phyloP scores from a whole-genome alignment of 2,797 vertebrate species.

The Molossus alvarezi region DNA sequence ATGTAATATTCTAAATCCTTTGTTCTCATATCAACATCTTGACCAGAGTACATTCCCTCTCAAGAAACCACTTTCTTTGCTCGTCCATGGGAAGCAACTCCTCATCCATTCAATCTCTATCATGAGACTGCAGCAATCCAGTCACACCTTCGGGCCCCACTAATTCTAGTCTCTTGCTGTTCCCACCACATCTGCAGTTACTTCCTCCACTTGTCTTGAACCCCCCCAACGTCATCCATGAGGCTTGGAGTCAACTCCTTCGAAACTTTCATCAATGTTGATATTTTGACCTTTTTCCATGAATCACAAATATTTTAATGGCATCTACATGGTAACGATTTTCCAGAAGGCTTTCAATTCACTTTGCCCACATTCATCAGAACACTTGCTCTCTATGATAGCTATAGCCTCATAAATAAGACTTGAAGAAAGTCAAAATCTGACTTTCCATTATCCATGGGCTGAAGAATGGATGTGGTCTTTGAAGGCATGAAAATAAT shows the following conservation, averaged over 20 bases:
- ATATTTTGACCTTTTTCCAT: background rate
- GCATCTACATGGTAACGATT: background rate
- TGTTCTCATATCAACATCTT: background rate
- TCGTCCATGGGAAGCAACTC: background rate
- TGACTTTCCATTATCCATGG: background rate
- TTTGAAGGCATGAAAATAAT: background rate
- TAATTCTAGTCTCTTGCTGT: background rate
- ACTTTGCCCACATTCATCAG: background rate
- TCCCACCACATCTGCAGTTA: background rate
- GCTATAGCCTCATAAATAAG: background rate
- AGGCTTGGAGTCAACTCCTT: background rate
- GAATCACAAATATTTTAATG: background rate
- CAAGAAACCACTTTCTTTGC: background rate
- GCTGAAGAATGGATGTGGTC: background rate
- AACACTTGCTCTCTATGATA: background rate
- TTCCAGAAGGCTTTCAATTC: background rate
- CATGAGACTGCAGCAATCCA: background rate
- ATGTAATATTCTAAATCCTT: background rate
- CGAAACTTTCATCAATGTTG: background rate
- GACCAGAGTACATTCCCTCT: background rate
- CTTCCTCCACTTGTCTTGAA: background rate
- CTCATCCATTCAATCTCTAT: background rate
- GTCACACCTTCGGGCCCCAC: background rate
- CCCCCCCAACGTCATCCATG: background rate
- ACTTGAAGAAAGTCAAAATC: background rate